Evolutionary conservation across 2,113 vertebrate genomes (phyloP), one percentile per base, ranked within the genome.

Genomic region (Gambusia holbrooki): DNA sequence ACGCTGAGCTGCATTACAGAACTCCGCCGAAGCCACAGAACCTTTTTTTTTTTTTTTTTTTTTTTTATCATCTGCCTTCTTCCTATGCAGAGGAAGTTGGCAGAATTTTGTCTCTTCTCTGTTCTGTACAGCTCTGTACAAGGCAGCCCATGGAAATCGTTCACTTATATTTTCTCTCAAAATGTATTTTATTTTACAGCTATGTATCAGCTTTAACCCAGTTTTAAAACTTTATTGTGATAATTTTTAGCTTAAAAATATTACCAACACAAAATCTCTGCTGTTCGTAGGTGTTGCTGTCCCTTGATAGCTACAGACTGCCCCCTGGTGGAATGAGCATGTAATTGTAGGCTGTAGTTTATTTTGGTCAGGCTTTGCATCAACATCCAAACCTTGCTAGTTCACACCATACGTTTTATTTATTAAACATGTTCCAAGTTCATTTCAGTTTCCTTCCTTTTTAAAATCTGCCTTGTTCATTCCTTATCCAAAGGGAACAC

Each of bases 11-110:
- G n/a, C n/a, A n/a, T n/a, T n/a, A n/a, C n/a, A n/a, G n/a, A n/a
- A n/a, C n/a, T n/a, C n/a, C n/a, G n/a, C n/a, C n/a, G n/a, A n/a
- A n/a, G n/a, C n/a, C n/a, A n/a, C n/a, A 74, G 79, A 89, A 83
- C 78, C 82, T 86, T 78, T 86, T 91, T 93, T 92, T 86, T 78
- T 81, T 86, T 91, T n/a, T n/a, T 86, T 78, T 86, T 91, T 93
- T 92, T 86, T 78, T 81, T 86, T 91, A 92, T 92, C 85, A 90
- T 92, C 86, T 81, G 66, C 66, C 85, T 88, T 80, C 78, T 88
- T 93, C 83, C 74, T 74, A 80, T 87, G 88, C 87, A 79, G 73
- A 80, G 77, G 74, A 90, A 42, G 79, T 66, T 67, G 76, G 80
- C 84, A 76, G 70, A 82, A 81, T 82, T 76, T 60, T 62, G 79